Percentiles rank a stretch among this genome's conserved stretches.
Evolutionary conservation across 37 sponge, comb jelly and placozoan species (phyloP).

Genomic region (Cladorhizidae sp.): DNA sequence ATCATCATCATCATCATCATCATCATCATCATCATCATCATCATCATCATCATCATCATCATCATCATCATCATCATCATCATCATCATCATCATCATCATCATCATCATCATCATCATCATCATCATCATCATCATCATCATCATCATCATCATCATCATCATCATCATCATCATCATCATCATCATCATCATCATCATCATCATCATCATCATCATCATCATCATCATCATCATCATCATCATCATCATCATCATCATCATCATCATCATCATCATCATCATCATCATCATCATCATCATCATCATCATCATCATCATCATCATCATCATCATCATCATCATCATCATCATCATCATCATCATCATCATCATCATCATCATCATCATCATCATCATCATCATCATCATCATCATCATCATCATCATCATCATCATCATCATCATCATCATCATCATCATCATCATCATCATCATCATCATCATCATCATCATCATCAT

Average conservation of each 20-base stretch:
- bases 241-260: not conserved
- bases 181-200: no score
- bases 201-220: no score
- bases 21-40: slow-evolving; percentile 4
- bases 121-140: no score
- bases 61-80: slow-evolving; percentile 2
- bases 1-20: not conserved
- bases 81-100: not conserved
- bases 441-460: not conserved
- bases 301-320: not conserved
- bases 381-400: slow-evolving; percentile 2
- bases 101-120: no score
- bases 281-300: not conserved
- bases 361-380: slow-evolving; percentile 2
- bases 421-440: not conserved
- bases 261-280: not conserved
- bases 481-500: slow-evolving; percentile 4
- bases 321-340: not conserved
- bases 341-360: slow-evolving; percentile 2
- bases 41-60: not conserved
- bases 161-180: no score
- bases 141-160: no score
- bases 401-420: not conserved
- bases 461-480: not conserved
- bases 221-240: slow-evolving; percentile 1